A percentile compares a stretch with the other conserved stretches of the same genome.
These are phyloP conservation scores for Heliconius ethilla DNA, from an alignment of 2,888 invertebrate species.

Conservation along the genomic window DNA sequence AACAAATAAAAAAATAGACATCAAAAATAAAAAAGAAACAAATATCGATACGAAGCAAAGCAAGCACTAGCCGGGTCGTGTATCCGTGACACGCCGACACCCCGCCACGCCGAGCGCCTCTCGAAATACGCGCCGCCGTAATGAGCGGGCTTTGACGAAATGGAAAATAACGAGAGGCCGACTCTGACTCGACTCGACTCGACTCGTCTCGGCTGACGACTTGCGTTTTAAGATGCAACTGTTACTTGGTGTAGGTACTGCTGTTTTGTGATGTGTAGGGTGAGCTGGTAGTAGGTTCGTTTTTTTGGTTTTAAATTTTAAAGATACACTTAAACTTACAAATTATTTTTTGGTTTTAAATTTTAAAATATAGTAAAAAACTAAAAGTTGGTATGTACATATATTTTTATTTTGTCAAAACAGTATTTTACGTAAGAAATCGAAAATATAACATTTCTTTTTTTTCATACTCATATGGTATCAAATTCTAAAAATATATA, in stretches of 20 bases:
- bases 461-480: no score
- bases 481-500: no score
- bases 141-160: constrained; percentile 50
- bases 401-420: no score
- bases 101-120: constrained; percentile 62
- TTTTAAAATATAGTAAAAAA: not conserved
- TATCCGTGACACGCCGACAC: constrained; percentile 73
- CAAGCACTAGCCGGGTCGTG: constrained; percentile 57
- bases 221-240: constrained; percentile 20
- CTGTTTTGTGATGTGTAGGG: not conserved
- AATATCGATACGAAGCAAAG: constrained; percentile 41
- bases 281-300: not conserved
- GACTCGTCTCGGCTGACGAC: constrained; percentile 11
- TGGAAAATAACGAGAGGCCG: constrained; percentile 48
- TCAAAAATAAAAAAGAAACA: not conserved
- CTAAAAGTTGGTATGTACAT: no score
- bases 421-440: no score
- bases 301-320: not conserved
- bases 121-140: constrained; percentile 48
- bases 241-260: constrained; percentile 3
- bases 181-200: constrained; percentile 23
- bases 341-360: no score
- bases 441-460: no score
- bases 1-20: not conserved
- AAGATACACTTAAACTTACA: no score